phyloP scores from a whole-genome alignment of 1,140 invertebrate genomes.

The Lordiphosa collinella region DNA sequence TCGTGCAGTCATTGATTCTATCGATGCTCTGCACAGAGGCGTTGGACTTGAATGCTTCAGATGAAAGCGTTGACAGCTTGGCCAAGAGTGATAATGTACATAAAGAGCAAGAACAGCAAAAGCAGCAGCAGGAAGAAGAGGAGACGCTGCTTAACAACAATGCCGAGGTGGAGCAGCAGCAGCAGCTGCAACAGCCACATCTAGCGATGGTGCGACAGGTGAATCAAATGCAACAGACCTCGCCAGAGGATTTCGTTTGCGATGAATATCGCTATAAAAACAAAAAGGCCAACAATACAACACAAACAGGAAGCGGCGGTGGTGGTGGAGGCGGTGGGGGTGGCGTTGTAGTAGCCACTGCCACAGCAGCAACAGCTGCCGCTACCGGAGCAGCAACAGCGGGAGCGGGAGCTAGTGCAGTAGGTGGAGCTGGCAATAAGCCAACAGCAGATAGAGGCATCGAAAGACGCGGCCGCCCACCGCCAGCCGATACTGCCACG shows the following conservation, averaged over 20 bases:
- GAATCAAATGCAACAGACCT: conserved; percentile 79
- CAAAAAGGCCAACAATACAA: conserved; percentile 64
- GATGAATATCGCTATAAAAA: conserved; percentile 75
- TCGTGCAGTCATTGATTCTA: conserved; percentile 69
- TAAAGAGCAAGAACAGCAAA: conserved; percentile 62
- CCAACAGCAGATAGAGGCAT: conserved; percentile 73
- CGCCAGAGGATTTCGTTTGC: conserved; percentile 73
- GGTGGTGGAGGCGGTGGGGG: conserved; percentile 16
- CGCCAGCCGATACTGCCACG: conserved; percentile 61
- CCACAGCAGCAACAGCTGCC: not conserved
- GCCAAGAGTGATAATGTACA: conserved; percentile 79
- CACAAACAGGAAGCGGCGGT: conserved; percentile 52
- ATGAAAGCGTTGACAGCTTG: conserved; percentile 36
- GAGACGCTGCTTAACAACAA: conserved; percentile 74
- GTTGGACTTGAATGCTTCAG: conserved; percentile 48
- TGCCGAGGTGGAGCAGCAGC: conserved; percentile 61
- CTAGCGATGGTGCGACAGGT: conserved; percentile 61
- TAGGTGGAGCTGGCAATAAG: conserved; percentile 53
- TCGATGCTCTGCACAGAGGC: conserved; percentile 65
- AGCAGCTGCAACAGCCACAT: conserved; percentile 37
- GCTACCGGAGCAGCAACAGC: conserved; percentile 4
- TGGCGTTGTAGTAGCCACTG: conserved; percentile 3
- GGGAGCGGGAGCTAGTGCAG: conserved; percentile 24
- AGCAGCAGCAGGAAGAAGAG: conserved; percentile 48
- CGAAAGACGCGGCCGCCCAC: conserved; percentile 67